Conservation (phyloP, 2,888 invertebrate species). For the Ormyrus nitidulus region DNA sequence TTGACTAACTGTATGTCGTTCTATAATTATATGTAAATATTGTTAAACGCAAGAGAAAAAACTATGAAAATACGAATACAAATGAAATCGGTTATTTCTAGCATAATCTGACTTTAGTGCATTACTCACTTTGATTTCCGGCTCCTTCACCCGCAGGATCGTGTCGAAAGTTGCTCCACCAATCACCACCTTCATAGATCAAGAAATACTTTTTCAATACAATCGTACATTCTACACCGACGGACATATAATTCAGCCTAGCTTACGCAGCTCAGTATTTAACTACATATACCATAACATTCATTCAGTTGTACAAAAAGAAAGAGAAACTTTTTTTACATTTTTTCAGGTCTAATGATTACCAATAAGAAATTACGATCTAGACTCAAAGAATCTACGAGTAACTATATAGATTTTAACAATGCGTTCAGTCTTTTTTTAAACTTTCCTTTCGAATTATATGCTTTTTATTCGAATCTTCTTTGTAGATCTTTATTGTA, state of each 20-base stretch:
- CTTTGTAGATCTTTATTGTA: slow-evolving; percentile 47
- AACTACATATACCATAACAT: slow-evolving; percentile 9
- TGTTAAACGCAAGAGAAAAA: slow-evolving; percentile 61
- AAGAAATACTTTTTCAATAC: slow-evolving; percentile 36
- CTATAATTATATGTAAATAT: slow-evolving; percentile 68
- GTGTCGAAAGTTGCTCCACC: slow-evolving; percentile 89
- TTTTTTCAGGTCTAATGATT: slow-evolving; percentile 28
- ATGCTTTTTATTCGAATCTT: slow-evolving; percentile 35
- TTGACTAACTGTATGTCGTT: slow-evolving; percentile 62
- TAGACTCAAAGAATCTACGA: slow-evolving; percentile 25
- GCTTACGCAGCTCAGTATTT: slow-evolving; percentile 3
- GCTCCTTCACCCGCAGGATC: slow-evolving; percentile 80
- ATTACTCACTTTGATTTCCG: slow-evolving; percentile 81
- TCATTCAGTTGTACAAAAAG: slow-evolving; percentile 31
- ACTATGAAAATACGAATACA: slow-evolving; percentile 28
- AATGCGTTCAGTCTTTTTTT: neutral
- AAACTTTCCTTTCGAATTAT: slow-evolving; percentile 40
- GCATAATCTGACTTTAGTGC: slow-evolving; percentile 64
- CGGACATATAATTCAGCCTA: neutral
- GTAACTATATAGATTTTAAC: neutral
- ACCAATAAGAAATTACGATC: slow-evolving; percentile 1
- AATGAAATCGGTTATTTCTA: slow-evolving; percentile 71
- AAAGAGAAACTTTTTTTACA: slow-evolving; percentile 34
- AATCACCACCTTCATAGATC: slow-evolving; percentile 79
- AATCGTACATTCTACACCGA: neutral